phyloP scores from a whole-genome alignment of 2,797 vertebrate species.

The Monodelphis domestica region DNA sequence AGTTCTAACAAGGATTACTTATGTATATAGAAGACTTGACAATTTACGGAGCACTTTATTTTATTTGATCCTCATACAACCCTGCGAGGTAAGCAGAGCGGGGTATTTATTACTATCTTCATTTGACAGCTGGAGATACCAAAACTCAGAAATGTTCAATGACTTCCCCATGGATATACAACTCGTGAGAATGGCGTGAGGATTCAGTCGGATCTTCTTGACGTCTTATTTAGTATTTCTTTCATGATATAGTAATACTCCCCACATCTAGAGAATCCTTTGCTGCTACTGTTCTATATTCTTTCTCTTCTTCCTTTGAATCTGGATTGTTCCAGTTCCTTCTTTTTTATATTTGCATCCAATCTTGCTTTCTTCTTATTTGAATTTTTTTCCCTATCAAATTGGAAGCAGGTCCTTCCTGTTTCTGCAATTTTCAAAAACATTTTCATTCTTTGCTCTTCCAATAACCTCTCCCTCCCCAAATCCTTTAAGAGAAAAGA shows the following conservation, averaged over 20 bases:
- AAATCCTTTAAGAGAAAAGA: background rate
- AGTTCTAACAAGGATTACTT: background rate
- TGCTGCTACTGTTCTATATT: background rate
- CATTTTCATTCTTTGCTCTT: background rate
- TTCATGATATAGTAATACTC: background rate
- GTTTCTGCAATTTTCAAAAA: background rate
- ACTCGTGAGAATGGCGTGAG: background rate
- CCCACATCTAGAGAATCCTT: background rate
- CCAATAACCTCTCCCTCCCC: background rate
- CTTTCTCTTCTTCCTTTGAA: background rate
- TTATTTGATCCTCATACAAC: background rate
- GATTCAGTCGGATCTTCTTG: background rate
- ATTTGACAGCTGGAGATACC: background rate
- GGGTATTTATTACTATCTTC: background rate
- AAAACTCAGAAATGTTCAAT: background rate
- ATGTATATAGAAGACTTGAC: background rate
- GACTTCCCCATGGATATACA: background rate
- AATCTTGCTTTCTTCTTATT: background rate
- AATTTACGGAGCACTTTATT: background rate
- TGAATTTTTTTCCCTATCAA: background rate
- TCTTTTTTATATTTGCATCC: background rate
- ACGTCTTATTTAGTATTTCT: background rate
- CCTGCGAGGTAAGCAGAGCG: background rate
- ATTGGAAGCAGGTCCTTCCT: background rate
- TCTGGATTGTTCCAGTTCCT: background rate